Evolutionary conservation across 2,888 invertebrate species (phyloP), one percentile per base, ranked within the genome.

Genomic region (Eristalinus aeneus): DNA sequence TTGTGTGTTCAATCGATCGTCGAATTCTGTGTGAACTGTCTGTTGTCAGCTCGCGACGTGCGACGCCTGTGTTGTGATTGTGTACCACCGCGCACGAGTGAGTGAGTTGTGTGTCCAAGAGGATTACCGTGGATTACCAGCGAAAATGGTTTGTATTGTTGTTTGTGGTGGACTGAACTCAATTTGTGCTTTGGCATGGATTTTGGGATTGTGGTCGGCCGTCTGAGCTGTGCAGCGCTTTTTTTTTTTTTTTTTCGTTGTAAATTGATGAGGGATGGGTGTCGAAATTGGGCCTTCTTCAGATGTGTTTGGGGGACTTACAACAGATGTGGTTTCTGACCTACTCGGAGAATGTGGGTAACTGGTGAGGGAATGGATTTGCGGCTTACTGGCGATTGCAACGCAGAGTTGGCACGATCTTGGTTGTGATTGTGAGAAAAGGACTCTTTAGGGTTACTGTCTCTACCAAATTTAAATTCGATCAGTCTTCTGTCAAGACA

Each of bases 141-240:
- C 64, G 23, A 85, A 69, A 85, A 85, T 85, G 85, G 85, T 85
- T 73, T 64, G 85, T 81, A 77, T 58, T 8, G 16, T 16, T 46
- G 0, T 65, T 64, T 8, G 36, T 54, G 9, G 31, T 11, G 32
- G 16, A n/a, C 46, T 16, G 46, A n/a, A 39, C 11, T 39, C 10
- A 10, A 54, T 10, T 27, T 56, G 23, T 68, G 32, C 20, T 60
- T 23, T 22, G 11, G 11, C 11, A 22, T 22, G 56, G 56, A 23
- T 23, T 56, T 11, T 23, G 23, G n/a, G 22, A 11, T 27, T 22
- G 11, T 46, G 46, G n/a, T 12, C 56, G 23, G 12, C 3, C 23
- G 11, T n/a, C 53, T 23, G 31, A 20, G 27, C 27, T 31, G 56
- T 54, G 60, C 31, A n/a, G 39, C 36, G 73, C 23, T 74, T 27